These are phyloP conservation scores for Heliconius congener DNA, from an alignment of 1,140 invertebrate species.

Conservation along the genomic window DNA sequence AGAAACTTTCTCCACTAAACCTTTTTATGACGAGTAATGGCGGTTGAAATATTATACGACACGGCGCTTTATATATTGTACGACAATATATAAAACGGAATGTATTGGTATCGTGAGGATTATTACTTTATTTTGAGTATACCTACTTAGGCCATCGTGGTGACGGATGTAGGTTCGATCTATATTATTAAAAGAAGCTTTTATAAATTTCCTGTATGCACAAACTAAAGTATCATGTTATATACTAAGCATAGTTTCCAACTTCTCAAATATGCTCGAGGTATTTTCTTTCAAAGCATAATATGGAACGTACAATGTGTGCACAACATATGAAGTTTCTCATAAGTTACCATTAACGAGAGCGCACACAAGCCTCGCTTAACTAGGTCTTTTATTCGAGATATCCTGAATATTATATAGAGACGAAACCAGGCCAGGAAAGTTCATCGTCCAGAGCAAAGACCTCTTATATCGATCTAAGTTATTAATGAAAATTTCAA, in stretches of 20 bases:
- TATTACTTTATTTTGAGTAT: background rate
- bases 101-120: background rate
- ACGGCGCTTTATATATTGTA: background rate
- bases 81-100: background rate
- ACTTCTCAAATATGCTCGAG: conserved; percentile 5
- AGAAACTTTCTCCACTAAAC: conserved; percentile 24
- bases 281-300: conserved; percentile 16
- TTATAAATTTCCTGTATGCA: background rate
- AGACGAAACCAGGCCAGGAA: conserved; percentile 25
- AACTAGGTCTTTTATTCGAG: conserved; percentile 29
- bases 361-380: conserved; percentile 13
- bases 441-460: conserved; percentile 29
- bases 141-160: too few relatives aligned
- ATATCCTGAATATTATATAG: conserved; percentile 30
- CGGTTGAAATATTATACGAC: background rate
- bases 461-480: conserved; percentile 27
- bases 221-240: background rate
- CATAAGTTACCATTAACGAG: conserved; percentile 10
- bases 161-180: too few relatives aligned
- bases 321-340: conserved; percentile 9
- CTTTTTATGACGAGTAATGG: conserved; percentile 14
- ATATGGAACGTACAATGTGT: conserved; percentile 14
- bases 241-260: background rate
- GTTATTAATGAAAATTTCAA: conserved; percentile 34
- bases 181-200: background rate